These are phyloP conservation scores for Apis mellifera DNA, from an alignment of 1,140 invertebrate genomes.

Conservation along the genomic window DNA sequence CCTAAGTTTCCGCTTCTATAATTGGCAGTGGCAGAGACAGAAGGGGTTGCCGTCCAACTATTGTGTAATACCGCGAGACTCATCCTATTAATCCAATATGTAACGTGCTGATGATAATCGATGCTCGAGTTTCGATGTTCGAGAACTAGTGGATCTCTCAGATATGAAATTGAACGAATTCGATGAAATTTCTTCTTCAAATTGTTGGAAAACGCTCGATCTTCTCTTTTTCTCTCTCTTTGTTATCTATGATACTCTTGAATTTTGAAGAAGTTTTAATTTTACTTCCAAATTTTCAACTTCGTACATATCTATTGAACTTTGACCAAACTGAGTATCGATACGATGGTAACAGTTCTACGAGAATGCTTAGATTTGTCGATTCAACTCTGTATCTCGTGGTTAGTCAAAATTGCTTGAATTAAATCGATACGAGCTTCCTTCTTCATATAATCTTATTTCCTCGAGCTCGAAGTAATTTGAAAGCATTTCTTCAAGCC, in stretches of 20 bases:
- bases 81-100: conserved; percentile 31
- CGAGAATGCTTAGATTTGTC: too few relatives aligned
- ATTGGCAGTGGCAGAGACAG: conserved; percentile 39
- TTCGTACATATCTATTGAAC: background rate
- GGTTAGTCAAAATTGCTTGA: too few relatives aligned
- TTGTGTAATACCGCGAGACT: conserved; percentile 20
- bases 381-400: too few relatives aligned
- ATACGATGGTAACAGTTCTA: background rate
- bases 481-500: too few relatives aligned
- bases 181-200: background rate
- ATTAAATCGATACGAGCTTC: too few relatives aligned
- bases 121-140: background rate
- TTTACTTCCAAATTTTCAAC: background rate
- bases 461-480: too few relatives aligned
- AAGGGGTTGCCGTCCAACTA: conserved; percentile 6
- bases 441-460: too few relatives aligned
- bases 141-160: background rate
- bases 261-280: background rate
- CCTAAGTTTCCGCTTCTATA: conserved; percentile 40
- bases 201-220: background rate
- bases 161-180: background rate
- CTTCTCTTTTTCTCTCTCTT: background rate
- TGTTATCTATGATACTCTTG: background rate
- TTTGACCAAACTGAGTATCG: background rate
- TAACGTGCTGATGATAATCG: conserved; percentile 21